Base-by-base conservation (phyloP, 2,888 invertebrate species). In the Lepidonotus clava region DNA sequence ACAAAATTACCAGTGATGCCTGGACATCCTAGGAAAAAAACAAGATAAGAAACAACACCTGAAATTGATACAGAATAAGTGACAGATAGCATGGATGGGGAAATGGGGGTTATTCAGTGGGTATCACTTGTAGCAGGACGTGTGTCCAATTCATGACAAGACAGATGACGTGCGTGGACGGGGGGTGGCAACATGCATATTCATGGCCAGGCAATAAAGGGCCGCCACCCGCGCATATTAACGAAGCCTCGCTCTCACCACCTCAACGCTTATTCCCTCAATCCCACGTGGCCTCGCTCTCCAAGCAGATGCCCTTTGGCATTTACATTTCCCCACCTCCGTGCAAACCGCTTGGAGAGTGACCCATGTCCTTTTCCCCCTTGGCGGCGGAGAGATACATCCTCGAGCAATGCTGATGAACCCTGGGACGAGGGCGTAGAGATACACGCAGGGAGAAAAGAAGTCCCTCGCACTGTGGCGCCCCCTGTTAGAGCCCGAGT, bases 381-480 rank as follows among this genome's bases (percentile, higher is more conserved):
- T 4, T 4, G 71, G 34, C 8, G 24, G 80, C 80, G 51, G 41
- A 46, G 80, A 41, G 41, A 51, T 46, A 80, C 46, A 80, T 28
- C n/a, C 18, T 34, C 11, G 46, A 5, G 28, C 41, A 32, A 51
- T 80, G 80, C 51, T 41, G 80, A 80, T 46, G 41, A 28, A n/a
- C 14, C 76, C 14, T 2, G 11, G 38, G 24, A 8, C n/a, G 36
- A 38, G 38, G 46, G 80, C 80, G 80, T 32, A 41, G 41, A 14
- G 24, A 41, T 80, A 46, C 80, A 41, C 28, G 28, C 80, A n/a
- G 6, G 34, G 46, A 24, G 41, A 32, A 40, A 80, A 80, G 24
- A 80, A 80, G 80, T 41, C 46, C 80, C 51, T 41, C 80, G 24
- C 46, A 41, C 32, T n/a, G 80, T 80, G 80, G 80, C 32, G 80